These are phyloP conservation scores for Propsilocerus akamusi DNA, from an alignment of 1,140 invertebrate species.

Conservation along the genomic window DNA sequence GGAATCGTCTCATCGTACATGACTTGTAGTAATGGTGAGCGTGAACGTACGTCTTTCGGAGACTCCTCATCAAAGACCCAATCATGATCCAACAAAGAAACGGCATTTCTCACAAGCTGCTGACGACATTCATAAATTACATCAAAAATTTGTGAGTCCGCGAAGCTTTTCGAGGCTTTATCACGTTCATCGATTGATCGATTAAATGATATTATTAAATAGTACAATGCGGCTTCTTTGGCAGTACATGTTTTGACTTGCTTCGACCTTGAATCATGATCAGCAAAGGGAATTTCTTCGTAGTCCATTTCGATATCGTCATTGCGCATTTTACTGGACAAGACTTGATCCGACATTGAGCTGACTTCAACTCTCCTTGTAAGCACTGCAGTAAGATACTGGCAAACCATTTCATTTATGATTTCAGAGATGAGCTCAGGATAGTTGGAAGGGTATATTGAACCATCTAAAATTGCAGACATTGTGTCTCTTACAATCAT, in stretches of 20 bases:
- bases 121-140: constrained; percentile 9
- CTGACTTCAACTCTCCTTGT: constrained; percentile 22
- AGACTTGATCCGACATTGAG: constrained; percentile 8
- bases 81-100: constrained; percentile 2
- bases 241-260: constrained; percentile 9
- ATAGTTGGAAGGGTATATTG: constrained; percentile 18
- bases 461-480: constrained; percentile 11
- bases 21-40: constrained; percentile 1
- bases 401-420: constrained; percentile 39
- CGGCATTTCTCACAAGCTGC: neutral
- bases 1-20: constrained; percentile 5
- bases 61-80: neutral
- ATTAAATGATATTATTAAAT: neutral
- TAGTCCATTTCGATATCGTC: neutral
- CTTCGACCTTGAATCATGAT: constrained; percentile 21
- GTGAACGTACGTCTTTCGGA: neutral
- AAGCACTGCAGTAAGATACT: constrained; percentile 33
- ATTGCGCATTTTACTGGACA: neutral
- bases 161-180: too few relatives aligned
- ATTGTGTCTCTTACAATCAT: constrained; percentile 39
- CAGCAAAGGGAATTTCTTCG: neutral
- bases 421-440: constrained; percentile 31
- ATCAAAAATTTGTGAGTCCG: constrained; percentile 25
- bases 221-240: neutral
- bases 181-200: constrained; percentile 3